Conservation (phyloP, 2,888 invertebrate species). For the Xylophagus ater region DNA sequence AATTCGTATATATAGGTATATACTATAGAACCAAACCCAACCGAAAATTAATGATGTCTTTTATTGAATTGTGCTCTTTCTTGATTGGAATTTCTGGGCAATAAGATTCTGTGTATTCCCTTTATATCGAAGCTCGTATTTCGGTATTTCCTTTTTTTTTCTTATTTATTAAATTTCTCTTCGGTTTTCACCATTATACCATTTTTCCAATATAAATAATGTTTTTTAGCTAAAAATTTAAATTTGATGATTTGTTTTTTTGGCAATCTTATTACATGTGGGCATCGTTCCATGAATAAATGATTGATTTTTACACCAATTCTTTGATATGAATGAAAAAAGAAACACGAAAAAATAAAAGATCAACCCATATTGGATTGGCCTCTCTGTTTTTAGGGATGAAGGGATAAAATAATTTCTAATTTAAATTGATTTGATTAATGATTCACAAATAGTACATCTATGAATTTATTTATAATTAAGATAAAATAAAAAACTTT, state of each 20-base stretch:
- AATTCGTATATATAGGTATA: no score
- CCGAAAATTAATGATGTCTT: constrained; percentile 20
- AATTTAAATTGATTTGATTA: constrained; percentile 30
- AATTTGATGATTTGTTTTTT: constrained; percentile 15
- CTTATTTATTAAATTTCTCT: no score
- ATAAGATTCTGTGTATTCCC: not conserved
- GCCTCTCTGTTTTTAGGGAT: not conserved
- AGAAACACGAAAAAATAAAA: no score
- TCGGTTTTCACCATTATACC: no score
- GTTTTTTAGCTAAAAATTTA: constrained; percentile 10
- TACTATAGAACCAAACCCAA: no score
- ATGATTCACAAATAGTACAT: constrained; percentile 19
- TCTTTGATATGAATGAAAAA: constrained; percentile 6
- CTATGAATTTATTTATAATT: not conserved
- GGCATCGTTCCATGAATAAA: constrained; percentile 18
- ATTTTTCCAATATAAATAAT: constrained; percentile 8
- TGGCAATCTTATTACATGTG: constrained; percentile 17
- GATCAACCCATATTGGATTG: no score
- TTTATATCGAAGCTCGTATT: no score
- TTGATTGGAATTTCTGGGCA: constrained; percentile 16
- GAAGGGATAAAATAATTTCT: constrained; percentile 28
- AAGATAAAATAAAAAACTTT: not conserved
- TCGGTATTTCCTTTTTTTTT: no score
- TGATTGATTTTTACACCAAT: constrained; percentile 14
- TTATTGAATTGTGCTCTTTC: constrained; percentile 18